Evolutionary conservation across 2,113 vertebrate species (phyloP).

Genomic region (Columba livia): DNA sequence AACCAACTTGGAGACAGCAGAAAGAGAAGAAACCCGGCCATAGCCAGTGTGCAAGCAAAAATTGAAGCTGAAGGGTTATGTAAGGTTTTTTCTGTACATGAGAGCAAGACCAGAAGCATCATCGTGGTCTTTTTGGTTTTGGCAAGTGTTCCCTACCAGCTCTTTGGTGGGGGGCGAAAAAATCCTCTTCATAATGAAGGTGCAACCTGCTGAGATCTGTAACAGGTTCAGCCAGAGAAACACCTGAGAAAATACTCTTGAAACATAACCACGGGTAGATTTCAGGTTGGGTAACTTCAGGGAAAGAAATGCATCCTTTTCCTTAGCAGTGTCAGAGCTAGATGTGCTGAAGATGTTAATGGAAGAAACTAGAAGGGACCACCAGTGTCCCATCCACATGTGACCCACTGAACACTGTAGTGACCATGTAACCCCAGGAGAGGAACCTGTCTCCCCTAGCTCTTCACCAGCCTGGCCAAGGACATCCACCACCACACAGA

Average conservation of each 20-base stretch:
- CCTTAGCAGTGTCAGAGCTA: neutral
- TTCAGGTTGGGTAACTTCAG: neutral
- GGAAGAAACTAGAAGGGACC: neutral
- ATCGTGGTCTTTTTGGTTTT: neutral
- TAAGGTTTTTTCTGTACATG: neutral
- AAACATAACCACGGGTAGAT: neutral
- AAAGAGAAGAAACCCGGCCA: neutral
- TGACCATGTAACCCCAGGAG: rapidly evolving
- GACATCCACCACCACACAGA: neutral
- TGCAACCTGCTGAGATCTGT: neutral
- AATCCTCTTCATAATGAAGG: neutral
- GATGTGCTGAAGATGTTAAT: neutral
- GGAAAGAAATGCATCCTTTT: neutral
- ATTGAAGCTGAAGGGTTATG: neutral
- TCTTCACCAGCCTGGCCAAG: no score
- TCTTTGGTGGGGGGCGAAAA: neutral
- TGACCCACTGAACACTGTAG: neutral
- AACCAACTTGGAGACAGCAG: neutral
- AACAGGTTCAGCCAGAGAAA: neutral
- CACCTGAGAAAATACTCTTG: neutral
- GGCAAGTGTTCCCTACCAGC: neutral
- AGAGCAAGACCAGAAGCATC: neutral
- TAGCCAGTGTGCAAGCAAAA: neutral
- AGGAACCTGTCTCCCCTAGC: neutral
- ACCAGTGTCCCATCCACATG: neutral